Percentiles rank a stretch among this genome's conserved stretches.
These are phyloP conservation scores for Himalopsyche phryganea DNA, from an alignment of 1,140 invertebrate species.

Conservation along the genomic window DNA sequence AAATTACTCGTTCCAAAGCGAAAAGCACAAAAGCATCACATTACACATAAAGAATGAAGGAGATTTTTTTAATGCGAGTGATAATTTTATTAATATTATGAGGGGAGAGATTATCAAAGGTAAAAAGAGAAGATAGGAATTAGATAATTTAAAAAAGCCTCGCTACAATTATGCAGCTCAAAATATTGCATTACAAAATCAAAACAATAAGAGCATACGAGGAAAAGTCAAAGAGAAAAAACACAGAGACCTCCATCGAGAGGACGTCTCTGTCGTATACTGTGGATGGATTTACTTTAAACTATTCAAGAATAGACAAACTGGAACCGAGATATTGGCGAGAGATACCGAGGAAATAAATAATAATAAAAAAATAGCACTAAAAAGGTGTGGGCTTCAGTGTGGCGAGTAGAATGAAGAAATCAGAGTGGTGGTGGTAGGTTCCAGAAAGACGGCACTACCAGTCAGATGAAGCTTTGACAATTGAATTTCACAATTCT, in stretches of 20 bases:
- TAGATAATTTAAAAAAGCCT: not conserved
- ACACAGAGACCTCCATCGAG: too few species aligned
- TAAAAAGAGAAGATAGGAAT: conserved; percentile 20
- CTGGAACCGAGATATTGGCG: too few species aligned
- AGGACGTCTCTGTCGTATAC: too few species aligned
- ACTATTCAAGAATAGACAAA: too few species aligned
- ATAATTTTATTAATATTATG: conserved; percentile 24
- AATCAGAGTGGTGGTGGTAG: conserved; percentile 29
- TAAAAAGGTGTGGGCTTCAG: too few species aligned
- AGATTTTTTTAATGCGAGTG: conserved; percentile 2
- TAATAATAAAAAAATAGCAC: too few species aligned
- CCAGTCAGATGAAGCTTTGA: conserved; percentile 31
- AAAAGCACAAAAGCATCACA: conserved; percentile 19
- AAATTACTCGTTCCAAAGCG: not conserved
- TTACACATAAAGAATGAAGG: conserved; percentile 10
- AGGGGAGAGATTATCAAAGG: conserved; percentile 26
- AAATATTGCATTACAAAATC: not conserved
- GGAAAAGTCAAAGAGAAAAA: too few species aligned
- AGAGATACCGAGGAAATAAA: too few species aligned
- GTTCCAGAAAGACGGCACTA: conserved; percentile 31
- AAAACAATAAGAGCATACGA: too few species aligned
- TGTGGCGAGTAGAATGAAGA: not conserved
- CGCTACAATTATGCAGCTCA: not conserved
- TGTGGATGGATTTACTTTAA: too few species aligned
- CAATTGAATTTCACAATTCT: not conserved